These are phyloP conservation scores for Brassicogethes aeneus DNA, from an alignment of 2,888 invertebrate genomes.

Conservation along the genomic window DNA sequence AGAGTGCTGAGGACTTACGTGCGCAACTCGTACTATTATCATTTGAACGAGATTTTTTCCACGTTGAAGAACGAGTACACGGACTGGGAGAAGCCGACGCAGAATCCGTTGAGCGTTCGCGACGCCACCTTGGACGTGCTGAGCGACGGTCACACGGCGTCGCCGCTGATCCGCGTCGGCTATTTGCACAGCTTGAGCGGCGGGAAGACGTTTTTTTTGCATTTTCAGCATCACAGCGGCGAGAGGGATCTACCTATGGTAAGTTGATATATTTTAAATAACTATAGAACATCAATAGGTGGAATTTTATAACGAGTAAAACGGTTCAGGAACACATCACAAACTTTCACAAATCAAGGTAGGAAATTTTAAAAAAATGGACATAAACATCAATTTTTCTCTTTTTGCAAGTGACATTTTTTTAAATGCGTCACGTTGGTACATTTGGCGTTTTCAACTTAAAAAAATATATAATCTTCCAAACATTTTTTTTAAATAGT, in stretches of 20 bases:
- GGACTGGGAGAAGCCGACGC: constrained; percentile 86
- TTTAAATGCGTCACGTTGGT: no score
- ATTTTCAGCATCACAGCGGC: constrained; percentile 77
- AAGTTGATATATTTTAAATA: constrained; percentile 17
- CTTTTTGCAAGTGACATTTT: no score
- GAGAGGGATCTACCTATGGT: constrained; percentile 66
- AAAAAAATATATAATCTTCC: no score
- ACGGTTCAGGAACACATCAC: no score
- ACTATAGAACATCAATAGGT: no score
- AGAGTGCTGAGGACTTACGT: constrained; percentile 85
- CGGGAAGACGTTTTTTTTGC: constrained; percentile 77
- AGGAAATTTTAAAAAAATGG: no score
- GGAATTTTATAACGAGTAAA: no score
- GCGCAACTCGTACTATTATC: constrained; percentile 89
- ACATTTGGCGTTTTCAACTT: no score
- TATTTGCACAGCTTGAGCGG: constrained; percentile 71
- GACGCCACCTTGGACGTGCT: constrained; percentile 79
- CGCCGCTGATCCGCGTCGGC: constrained; percentile 72
- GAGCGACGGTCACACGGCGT: constrained; percentile 86
- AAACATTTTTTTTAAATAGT: no score
- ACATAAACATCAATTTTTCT: no score
- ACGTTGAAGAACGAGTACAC: constrained; percentile 91
- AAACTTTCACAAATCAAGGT: no score
- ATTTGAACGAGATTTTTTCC: constrained; percentile 90
- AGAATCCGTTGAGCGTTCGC: constrained; percentile 77